Evolutionary conservation across 2,113 vertebrate species (phyloP).

Genomic region (Sinocyclocheilus grahami): DNA sequence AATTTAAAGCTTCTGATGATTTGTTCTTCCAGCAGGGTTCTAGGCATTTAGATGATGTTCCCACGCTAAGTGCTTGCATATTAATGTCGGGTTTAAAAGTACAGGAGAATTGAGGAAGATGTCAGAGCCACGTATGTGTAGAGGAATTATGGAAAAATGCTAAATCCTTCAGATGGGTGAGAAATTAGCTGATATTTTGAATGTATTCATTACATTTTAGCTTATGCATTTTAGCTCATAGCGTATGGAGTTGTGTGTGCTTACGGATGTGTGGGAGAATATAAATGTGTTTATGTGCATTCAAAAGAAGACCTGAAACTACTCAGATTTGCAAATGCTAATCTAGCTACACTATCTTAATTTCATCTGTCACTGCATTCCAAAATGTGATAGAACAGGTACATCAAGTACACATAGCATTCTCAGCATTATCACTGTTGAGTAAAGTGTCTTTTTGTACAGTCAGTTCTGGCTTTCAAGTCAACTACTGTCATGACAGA

Average conservation of each 20-base stretch:
- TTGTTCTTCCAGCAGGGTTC: conserved; percentile 21
- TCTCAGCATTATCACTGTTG: background rate
- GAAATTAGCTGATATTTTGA: conserved; percentile 14
- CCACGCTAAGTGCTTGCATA: conserved; percentile 29
- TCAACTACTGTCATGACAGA: background rate
- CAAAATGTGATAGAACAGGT: background rate
- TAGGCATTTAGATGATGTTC: background rate
- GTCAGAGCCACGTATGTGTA: background rate
- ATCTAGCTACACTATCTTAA: background rate
- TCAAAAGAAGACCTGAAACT: background rate
- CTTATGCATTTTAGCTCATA: background rate
- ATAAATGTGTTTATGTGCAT: background rate
- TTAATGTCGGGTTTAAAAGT: conserved; percentile 10
- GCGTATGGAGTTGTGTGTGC: background rate
- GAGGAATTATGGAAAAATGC: background rate
- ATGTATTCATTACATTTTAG: background rate
- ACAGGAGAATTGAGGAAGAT: background rate
- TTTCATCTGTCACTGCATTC: background rate
- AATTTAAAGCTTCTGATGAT: conserved; percentile 10
- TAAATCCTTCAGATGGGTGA: conserved; percentile 15
- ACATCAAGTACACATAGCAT: background rate
- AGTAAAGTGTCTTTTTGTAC: background rate
- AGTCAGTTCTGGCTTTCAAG: background rate
- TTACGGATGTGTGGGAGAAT: background rate
- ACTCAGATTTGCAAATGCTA: background rate